Evolutionary conservation across 2,888 invertebrate genomes (phyloP).

Genomic region (Dicyrtoma fusca): DNA sequence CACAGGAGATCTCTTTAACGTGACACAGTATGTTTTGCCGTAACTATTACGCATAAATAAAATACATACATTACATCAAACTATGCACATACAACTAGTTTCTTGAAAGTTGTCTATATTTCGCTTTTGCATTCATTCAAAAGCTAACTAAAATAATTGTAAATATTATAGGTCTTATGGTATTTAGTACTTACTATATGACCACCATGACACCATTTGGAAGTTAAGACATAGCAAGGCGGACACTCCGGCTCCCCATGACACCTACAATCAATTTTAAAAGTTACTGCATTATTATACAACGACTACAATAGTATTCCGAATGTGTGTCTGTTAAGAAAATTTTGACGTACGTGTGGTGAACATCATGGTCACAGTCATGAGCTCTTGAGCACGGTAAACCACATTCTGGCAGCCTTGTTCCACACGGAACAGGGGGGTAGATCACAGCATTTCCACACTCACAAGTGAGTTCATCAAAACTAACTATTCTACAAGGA

Average conservation of each 20-base stretch:
- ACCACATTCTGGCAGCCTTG: slow-evolving; percentile 79
- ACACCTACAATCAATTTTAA: too few species aligned
- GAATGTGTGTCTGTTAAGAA: too few species aligned
- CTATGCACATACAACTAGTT: too few species aligned
- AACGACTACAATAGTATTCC: too few species aligned
- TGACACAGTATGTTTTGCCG: slow-evolving; percentile 88
- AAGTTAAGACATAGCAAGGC: slow-evolving; percentile 84
- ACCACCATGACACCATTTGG: slow-evolving; percentile 78
- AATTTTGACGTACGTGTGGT: too few species aligned
- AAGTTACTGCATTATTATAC: too few species aligned
- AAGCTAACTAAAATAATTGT: too few species aligned
- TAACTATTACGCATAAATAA: slow-evolving; percentile 63
- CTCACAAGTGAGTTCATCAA: slow-evolving; percentile 87
- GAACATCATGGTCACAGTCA: slow-evolving; percentile 78
- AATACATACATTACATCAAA: too few species aligned
- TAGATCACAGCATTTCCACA: slow-evolving; percentile 84
- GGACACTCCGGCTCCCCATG: slow-evolving; percentile 76
- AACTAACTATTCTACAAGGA: slow-evolving; percentile 77
- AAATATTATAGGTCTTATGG: too few species aligned
- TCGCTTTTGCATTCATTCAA: too few species aligned
- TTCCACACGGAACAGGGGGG: slow-evolving; percentile 93
- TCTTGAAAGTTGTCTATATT: too few species aligned
- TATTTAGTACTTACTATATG: slow-evolving; percentile 67
- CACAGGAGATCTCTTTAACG: slow-evolving; percentile 86
- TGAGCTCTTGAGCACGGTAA: slow-evolving; percentile 71